phyloP scores from a whole-genome alignment of 2,888 invertebrate genomes.

The Amphipoea oculea region DNA sequence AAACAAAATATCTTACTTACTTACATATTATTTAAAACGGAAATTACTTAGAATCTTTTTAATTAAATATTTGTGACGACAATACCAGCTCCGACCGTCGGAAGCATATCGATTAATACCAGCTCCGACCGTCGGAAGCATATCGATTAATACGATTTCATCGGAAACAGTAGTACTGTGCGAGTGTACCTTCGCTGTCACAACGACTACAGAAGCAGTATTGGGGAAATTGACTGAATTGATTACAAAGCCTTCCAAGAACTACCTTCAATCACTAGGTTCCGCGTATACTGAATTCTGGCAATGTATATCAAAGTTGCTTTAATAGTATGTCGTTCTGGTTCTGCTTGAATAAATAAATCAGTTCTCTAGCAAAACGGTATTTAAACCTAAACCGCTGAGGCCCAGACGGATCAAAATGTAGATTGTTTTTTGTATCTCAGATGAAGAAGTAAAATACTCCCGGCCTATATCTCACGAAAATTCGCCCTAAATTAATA shows the following conservation, averaged over 20 bases:
- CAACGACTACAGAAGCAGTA: no score
- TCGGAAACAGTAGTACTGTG: not conserved
- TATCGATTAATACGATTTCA: not conserved
- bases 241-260: not conserved
- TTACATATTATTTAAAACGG: not conserved
- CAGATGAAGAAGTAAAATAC: conserved; percentile 24
- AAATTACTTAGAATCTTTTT: not conserved
- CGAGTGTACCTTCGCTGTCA: not conserved
- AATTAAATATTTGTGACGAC: not conserved
- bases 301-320: not conserved
- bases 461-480: conserved; percentile 19
- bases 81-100: no score
- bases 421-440: conserved; percentile 16
- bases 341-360: not conserved
- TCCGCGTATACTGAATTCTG: not conserved
- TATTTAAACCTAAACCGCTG: not conserved
- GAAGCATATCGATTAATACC: not conserved
- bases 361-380: not conserved
- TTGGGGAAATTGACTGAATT: not conserved
- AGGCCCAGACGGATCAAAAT: not conserved
- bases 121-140: not conserved
- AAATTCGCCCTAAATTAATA: conserved; percentile 43
- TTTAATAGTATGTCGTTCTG: not conserved
- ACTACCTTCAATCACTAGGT: not conserved
- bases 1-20: not conserved